Evolutionary conservation across 2,797 vertebrate species (phyloP).

Genomic region (Catharus ustulatus): DNA sequence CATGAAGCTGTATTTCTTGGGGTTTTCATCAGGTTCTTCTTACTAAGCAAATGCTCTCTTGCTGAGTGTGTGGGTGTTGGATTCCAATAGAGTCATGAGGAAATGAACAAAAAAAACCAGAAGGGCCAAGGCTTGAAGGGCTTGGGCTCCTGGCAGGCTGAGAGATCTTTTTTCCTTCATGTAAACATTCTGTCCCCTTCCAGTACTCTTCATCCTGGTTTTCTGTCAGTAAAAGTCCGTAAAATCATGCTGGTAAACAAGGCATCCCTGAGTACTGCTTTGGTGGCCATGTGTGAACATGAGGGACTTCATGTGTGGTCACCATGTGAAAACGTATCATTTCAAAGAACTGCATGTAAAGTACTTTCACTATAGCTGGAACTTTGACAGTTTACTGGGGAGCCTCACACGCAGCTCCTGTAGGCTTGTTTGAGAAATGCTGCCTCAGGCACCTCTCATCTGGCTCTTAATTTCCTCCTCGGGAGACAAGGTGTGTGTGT

Average conservation of each 20-base stretch:
- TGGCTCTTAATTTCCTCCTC: constrained; percentile 15
- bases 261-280: not conserved
- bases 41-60: not conserved
- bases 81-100: not conserved
- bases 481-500: not conserved
- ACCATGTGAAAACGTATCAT: not conserved
- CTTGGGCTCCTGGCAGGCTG: not conserved
- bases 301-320: constrained; percentile 19
- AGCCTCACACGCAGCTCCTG: not conserved
- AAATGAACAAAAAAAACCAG: constrained; percentile 15
- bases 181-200: not conserved
- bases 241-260: constrained; percentile 9
- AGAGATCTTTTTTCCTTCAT: not conserved
- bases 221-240: constrained; percentile 10
- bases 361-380: not conserved
- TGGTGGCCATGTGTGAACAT: constrained; percentile 1
- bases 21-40: not conserved
- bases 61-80: not conserved
- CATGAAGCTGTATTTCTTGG: not conserved
- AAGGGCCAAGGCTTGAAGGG: not conserved
- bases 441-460: not conserved
- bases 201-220: not conserved
- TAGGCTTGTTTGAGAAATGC: not conserved
- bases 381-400: not conserved
- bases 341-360: not conserved